These are phyloP conservation scores for Ennomos fuscantarius DNA, from an alignment of 2,888 invertebrate species.

Conservation along the genomic window DNA sequence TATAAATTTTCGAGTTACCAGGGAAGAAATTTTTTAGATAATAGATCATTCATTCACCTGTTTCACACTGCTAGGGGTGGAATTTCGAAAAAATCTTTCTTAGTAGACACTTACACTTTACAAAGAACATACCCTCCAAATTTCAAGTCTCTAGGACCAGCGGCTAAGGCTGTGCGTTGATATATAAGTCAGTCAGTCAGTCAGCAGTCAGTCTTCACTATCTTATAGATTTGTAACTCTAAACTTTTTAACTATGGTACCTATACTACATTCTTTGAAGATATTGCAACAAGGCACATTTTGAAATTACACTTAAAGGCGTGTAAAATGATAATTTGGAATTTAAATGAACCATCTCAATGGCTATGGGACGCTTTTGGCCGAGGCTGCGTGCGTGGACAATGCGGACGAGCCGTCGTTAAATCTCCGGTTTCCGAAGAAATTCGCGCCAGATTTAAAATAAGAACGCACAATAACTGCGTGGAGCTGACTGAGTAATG, in stretches of 20 bases:
- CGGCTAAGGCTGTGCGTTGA: no score
- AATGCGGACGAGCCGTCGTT: slow-evolving; percentile 81
- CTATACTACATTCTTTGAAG: neutral
- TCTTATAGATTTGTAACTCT: no score
- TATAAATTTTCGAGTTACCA: no score
- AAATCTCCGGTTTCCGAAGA: slow-evolving; percentile 80
- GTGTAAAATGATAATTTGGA: slow-evolving; percentile 42
- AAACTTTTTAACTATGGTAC: neutral
- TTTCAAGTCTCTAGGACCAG: no score
- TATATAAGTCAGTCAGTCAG: no score
- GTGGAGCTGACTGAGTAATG: slow-evolving; percentile 48
- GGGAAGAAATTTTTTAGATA: no score
- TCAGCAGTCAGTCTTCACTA: no score
- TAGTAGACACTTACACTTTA: no score
- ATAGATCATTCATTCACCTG: no score
- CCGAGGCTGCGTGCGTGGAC: slow-evolving; percentile 75
- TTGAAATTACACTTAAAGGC: slow-evolving; percentile 18
- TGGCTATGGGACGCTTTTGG: slow-evolving; percentile 61
- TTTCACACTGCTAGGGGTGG: no score
- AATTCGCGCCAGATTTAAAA: slow-evolving; percentile 77
- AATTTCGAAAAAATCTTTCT: no score
- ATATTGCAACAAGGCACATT: slow-evolving; percentile 1
- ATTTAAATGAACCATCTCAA: slow-evolving; percentile 77
- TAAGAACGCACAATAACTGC: slow-evolving; percentile 64
- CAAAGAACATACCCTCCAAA: no score